phyloP scores from a whole-genome alignment of 2,113 vertebrate genomes.

The Harpagus bidentatus region DNA sequence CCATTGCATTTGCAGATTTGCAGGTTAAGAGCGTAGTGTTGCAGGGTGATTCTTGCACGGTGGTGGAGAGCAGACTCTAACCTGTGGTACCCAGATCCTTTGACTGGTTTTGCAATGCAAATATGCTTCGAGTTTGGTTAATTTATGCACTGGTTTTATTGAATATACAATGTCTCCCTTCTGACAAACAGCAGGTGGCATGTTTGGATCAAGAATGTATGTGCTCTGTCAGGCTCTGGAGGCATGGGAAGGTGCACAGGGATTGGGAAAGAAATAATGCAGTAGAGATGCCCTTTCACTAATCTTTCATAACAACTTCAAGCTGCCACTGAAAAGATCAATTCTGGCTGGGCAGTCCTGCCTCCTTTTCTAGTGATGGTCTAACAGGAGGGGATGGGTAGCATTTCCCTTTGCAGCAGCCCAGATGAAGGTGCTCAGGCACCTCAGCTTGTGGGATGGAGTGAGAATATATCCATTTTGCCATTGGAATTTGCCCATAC shows the following conservation, averaged over 20 bases:
- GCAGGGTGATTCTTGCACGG: not conserved
- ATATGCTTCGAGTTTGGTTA: not conserved
- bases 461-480: not conserved
- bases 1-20: not conserved
- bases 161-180: not conserved
- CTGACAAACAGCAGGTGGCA: constrained; percentile 36
- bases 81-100: not conserved
- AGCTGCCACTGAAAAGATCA: not conserved
- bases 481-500: not conserved
- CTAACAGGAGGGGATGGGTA: not conserved
- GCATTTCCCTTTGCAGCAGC: not conserved
- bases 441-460: not conserved
- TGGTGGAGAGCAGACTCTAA: not conserved
- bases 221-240: not conserved
- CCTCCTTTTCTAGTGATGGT: not conserved
- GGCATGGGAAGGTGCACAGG: not conserved
- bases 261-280: not conserved
- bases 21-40: not conserved
- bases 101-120: not conserved
- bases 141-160: not conserved
- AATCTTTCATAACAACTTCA: not conserved
- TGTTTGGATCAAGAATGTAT: not conserved
- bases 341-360: not conserved
- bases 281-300: not conserved
- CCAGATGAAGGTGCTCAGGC: not conserved